Conservation (phyloP, 2,888 invertebrate genomes). For the Hirtodrosophila confusa region DNA sequence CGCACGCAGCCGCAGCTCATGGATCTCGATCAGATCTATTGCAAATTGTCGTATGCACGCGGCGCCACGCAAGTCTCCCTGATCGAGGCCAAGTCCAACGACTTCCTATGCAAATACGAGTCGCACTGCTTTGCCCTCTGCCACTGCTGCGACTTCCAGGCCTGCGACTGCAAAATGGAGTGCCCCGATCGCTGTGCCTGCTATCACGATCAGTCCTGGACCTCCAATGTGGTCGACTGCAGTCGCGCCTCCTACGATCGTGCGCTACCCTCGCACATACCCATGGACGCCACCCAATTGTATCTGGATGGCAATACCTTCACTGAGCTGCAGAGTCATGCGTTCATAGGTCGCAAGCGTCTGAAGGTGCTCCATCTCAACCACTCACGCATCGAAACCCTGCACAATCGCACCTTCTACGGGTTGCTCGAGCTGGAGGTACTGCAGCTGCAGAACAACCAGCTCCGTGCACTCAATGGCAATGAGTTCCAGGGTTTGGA, state of each 20-base stretch:
- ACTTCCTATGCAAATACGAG: constrained; percentile 96
- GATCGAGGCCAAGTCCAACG: constrained; percentile 93
- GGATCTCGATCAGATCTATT: constrained; percentile 95
- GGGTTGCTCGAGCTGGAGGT: constrained; percentile 92
- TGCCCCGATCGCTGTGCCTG: constrained; percentile 97
- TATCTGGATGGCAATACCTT: constrained; percentile 96
- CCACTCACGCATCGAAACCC: constrained; percentile 92
- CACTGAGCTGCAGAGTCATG: constrained; percentile 93
- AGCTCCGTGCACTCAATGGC: constrained; percentile 91
- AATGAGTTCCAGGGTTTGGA: constrained; percentile 93
- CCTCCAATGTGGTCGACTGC: constrained; percentile 96
- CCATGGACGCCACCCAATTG: constrained; percentile 97
- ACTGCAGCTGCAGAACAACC: constrained; percentile 94
- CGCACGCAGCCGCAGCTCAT: constrained; percentile 94
- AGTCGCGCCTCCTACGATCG: constrained; percentile 91
- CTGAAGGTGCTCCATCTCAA: constrained; percentile 94
- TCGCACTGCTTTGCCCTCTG: constrained; percentile 97
- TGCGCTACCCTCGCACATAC: constrained; percentile 93
- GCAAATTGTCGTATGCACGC: constrained; percentile 93
- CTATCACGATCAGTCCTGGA: constrained; percentile 97
- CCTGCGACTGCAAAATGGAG: constrained; percentile 98
- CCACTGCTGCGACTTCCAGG: constrained; percentile 98
- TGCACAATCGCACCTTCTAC: constrained; percentile 96
- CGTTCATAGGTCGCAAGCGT: constrained; percentile 97
- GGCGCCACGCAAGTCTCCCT: constrained; percentile 93